Conservation (phyloP, 2,888 invertebrate species). For the Deilephila porcellus region DNA sequence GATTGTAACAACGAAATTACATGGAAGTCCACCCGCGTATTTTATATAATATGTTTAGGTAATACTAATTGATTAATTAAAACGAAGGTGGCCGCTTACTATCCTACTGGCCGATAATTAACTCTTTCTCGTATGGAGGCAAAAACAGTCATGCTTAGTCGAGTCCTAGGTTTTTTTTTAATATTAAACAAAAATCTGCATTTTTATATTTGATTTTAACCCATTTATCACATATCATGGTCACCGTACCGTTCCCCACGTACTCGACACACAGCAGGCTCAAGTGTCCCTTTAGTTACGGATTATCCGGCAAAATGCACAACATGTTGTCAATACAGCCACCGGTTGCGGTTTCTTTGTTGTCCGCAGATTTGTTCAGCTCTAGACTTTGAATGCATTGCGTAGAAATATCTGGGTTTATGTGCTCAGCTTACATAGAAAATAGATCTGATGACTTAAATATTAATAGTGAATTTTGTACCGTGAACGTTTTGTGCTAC, state of each 20-base stretch:
- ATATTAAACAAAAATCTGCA: no score
- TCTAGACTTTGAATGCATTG: conserved; percentile 42
- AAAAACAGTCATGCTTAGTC: no score
- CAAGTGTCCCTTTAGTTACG: conserved; percentile 71
- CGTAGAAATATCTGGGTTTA: not conserved
- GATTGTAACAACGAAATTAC: no score
- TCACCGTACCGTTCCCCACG: conserved; percentile 54
- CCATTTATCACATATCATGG: conserved; percentile 40
- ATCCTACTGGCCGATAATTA: no score
- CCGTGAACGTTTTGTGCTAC: no score
- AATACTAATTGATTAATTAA: no score
- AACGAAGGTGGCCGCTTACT: no score
- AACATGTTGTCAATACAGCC: conserved; percentile 73
- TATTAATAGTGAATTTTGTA: not conserved
- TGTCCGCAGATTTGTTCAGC: conserved; percentile 37
- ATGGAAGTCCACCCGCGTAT: no score
- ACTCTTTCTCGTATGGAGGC: no score
- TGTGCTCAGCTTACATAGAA: not conserved
- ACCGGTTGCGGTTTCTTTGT: conserved; percentile 57
- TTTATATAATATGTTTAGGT: no score
- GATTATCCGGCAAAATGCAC: conserved; percentile 79
- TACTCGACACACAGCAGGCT: conserved; percentile 58
- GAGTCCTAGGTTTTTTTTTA: no score
- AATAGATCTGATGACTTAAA: not conserved
- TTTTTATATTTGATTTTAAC: no score